These are phyloP conservation scores for Oxygymnocypris stewartii DNA, from an alignment of 2,113 vertebrate genomes.

Conservation along the genomic window DNA sequence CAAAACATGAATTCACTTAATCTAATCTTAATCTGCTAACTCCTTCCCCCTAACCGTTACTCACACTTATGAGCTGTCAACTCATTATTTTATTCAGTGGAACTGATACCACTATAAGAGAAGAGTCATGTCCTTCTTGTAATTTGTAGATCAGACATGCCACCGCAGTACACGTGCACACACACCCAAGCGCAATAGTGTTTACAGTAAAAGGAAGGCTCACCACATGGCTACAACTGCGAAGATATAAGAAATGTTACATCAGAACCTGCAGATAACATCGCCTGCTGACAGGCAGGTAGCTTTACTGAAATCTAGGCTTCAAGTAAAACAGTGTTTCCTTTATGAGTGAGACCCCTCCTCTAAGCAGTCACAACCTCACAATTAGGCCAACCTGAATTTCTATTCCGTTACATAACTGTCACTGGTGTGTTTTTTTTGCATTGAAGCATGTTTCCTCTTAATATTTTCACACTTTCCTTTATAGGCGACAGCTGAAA, in stretches of 20 bases:
- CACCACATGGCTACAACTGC: background rate
- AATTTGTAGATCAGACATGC: constrained; percentile 8
- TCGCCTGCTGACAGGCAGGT: background rate
- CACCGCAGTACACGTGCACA: constrained; percentile 17
- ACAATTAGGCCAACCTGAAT: background rate
- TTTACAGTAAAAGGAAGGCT: constrained; percentile 34
- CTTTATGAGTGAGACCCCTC: background rate
- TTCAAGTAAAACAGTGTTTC: constrained; percentile 14
- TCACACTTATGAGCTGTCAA: constrained; percentile 8
- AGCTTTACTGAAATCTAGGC: background rate
- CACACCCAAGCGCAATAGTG: background rate
- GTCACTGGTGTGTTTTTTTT: background rate
- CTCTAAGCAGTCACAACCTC: background rate
- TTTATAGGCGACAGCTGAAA: background rate
- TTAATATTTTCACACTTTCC: background rate
- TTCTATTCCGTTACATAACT: background rate
- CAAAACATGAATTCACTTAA: background rate
- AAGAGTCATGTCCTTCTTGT: background rate
- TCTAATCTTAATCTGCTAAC: background rate
- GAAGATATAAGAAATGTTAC: background rate
- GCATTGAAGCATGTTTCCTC: background rate
- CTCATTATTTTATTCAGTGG: background rate
- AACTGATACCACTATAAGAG: background rate
- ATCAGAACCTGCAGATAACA: background rate
- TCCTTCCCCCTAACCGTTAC: background rate